Evolutionary conservation across 2,888 invertebrate species (phyloP), one percentile per base, ranked within the genome.

Genomic region (Eulithis testata): DNA sequence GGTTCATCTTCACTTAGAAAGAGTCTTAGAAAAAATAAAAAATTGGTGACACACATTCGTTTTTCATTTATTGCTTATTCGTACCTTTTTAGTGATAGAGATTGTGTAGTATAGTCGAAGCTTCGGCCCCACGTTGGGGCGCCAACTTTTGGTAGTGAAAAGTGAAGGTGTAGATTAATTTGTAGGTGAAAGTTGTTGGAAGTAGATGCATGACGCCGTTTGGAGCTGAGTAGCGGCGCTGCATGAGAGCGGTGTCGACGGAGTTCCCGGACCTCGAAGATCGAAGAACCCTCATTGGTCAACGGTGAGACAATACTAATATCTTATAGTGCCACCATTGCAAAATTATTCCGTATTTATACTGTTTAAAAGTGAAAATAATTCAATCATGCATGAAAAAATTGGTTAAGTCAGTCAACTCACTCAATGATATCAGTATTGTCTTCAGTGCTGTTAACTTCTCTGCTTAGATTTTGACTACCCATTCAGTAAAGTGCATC

Each of bases 1-100:
- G 89, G 86, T 88, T 91, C 91, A 91, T 90, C 89, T 90, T 89
- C 91, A 91, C 91, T 89, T 91, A 91, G 91, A 84, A 78, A 79
- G 82, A 87, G 83, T 87, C 83, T 89, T 89, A 90, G 88, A 86
- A 88, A 21, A 90, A 89, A 91, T 78, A 73, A 81, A 78, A 79
- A 77, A 88, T 90, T 88, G 90, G 88, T 91, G 87, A 91, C 84
- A 91, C 89, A 90, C 89, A 88, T 90, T 87, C 82, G 91, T 84
- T 91, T 92, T 92, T 92, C 89, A 92, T 91, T 92, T 91, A 86
- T 86, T 87, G 91, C 91, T 92, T 92, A 75, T 80, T 79, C 76
- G 77, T 88, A 85, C 89, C 88, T 88, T 80, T 85, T 85, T 77
- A 76, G 82, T 84, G 79, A 78, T 79, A 77, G 78, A 74, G 79